Percentiles rank a stretch among this genome's conserved stretches.
phyloP scores from a whole-genome alignment of 1,140 invertebrate genomes.

The Brachionus paranguensis region DNA sequence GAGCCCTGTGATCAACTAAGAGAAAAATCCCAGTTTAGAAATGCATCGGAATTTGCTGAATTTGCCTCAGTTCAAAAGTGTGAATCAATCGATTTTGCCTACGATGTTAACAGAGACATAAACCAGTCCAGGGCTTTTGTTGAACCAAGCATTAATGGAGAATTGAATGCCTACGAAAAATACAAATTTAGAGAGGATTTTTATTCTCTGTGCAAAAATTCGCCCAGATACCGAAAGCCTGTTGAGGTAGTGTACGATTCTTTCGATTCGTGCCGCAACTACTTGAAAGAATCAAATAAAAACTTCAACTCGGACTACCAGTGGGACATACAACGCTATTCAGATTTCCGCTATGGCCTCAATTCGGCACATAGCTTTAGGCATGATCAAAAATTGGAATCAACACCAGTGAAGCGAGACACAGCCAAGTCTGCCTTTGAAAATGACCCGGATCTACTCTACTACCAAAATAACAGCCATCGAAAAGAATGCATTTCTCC shows the following conservation, averaged over 20 bases:
- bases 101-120: not conserved
- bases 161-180: not conserved
- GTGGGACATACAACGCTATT: not conserved
- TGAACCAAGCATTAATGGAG: not conserved
- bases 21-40: not conserved
- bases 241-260: not conserved
- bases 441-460: not conserved
- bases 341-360: not conserved
- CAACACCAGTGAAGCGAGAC: not conserved
- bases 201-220: not conserved
- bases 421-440: conserved; percentile 2
- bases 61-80: not conserved
- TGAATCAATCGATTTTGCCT: not conserved
- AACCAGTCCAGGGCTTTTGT: not conserved
- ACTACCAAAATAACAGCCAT: not conserved
- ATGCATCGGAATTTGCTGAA: not conserved
- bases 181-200: conserved; percentile 14
- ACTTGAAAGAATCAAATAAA: not conserved
- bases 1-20: not conserved
- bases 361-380: not conserved
- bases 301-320: not conserved
- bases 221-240: not conserved
- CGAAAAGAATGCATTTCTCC: not conserved
- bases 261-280: not conserved
- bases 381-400: not conserved